phyloP scores from a whole-genome alignment of 92 coral and sea anemone genomes.

The Micromussa lordhowensis region DNA sequence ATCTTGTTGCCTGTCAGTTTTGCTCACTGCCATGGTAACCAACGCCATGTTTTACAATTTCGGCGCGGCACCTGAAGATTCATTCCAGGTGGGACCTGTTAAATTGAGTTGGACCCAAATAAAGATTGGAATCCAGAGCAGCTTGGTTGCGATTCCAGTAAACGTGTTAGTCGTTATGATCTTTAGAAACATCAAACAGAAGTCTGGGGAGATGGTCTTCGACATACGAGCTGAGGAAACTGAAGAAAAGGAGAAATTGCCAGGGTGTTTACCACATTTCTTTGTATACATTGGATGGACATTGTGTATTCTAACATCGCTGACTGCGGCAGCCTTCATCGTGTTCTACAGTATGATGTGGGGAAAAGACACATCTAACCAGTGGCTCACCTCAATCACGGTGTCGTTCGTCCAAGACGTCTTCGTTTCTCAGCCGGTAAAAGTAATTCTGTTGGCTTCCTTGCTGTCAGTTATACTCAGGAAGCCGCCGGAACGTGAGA shows the following conservation, averaged over 20 bases:
- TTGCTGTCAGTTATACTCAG: conserved; percentile 71
- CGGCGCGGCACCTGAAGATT: conserved; percentile 68
- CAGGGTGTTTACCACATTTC: conserved; percentile 78
- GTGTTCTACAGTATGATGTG: conserved; percentile 88
- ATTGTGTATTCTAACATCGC: conserved; percentile 67
- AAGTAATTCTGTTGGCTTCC: conserved; percentile 78
- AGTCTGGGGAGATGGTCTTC: conserved; percentile 9
- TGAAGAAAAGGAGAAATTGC: conserved; percentile 27
- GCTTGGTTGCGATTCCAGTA: conserved; percentile 80
- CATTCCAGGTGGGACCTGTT: conserved; percentile 75
- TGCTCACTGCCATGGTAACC: conserved; percentile 85
- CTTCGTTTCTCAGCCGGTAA: conserved; percentile 76
- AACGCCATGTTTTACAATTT: conserved; percentile 88
- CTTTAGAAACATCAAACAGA: conserved; percentile 73
- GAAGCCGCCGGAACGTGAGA: conserved; percentile 73
- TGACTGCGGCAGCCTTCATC: conserved; percentile 74
- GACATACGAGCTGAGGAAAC: conserved; percentile 24
- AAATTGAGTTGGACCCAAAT: conserved; percentile 83
- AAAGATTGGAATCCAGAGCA: conserved; percentile 86
- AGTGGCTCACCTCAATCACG: conserved; percentile 83
- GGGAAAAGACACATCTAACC: conserved; percentile 78
- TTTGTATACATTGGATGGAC: conserved; percentile 84
- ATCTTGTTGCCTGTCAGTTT: conserved; percentile 82
- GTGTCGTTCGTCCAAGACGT: conserved; percentile 83
- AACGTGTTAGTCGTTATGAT: conserved; percentile 75